Evolutionary conservation across 2,888 invertebrate genomes (phyloP).

Genomic region (Rotaria macrura): DNA sequence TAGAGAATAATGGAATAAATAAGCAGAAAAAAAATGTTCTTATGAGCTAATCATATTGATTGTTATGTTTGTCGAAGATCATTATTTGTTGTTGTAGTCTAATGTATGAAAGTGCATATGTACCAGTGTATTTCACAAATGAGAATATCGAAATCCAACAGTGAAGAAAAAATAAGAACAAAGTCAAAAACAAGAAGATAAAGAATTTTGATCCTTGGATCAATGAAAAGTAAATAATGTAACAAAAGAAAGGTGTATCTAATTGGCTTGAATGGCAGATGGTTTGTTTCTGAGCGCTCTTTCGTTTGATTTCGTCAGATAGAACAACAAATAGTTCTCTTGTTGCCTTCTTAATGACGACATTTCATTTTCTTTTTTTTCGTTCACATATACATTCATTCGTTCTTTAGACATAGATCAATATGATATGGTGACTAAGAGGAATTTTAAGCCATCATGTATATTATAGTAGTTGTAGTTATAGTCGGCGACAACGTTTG

Average conservation of each 20-base stretch:
- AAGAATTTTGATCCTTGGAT: constrained; percentile 15
- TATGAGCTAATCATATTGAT: constrained; percentile 18
- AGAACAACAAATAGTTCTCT: constrained; percentile 7
- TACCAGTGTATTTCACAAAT: constrained; percentile 3
- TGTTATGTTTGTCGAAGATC: constrained; percentile 17
- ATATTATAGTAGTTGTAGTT: background rate
- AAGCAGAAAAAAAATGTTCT: constrained; percentile 7
- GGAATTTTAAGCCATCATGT: constrained; percentile 16
- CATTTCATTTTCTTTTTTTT: constrained; percentile 12
- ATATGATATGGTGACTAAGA: background rate
- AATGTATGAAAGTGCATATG: constrained; percentile 16
- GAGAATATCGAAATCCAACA: constrained; percentile 15
- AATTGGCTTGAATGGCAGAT: constrained; percentile 19
- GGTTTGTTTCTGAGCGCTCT: background rate
- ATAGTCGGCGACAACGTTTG: background rate
- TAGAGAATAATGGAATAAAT: background rate
- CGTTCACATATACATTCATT: background rate
- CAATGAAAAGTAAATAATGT: constrained; percentile 23
- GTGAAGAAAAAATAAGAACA: background rate
- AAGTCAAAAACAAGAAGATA: background rate
- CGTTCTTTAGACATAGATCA: background rate
- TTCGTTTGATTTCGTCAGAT: constrained; percentile 21
- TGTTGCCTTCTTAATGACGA: constrained; percentile 23
- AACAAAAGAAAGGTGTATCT: constrained; percentile 23
- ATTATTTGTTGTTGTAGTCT: constrained; percentile 21